Base-by-base conservation (phyloP, 2,113 vertebrate species). In the Leucosticte australis region DNA sequence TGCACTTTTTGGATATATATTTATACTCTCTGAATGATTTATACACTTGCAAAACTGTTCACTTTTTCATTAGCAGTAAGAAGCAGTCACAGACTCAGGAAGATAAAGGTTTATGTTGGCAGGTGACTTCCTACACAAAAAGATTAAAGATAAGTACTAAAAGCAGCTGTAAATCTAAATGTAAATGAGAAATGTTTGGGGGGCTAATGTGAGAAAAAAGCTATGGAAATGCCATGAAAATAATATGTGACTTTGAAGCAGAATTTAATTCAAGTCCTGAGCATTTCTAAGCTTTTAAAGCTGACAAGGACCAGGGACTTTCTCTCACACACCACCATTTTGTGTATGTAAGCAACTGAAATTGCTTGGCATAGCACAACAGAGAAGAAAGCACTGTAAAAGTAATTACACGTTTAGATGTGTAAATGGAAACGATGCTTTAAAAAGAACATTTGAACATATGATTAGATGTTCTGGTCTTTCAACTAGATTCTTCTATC, bases 341-440 rank as follows among this genome's bases (percentile, higher is more conserved):
- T 89, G 39, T 84, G 75, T 47, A 75, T 11, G 56, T 6, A 87
- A 84, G 62, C 92, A 93, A 84, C 53, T 35, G 77, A 77, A 95
- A 93, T 70, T 26, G 3, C 64, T 75, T 87, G 87, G 87, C 75
- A 82, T 22, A 42, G 71, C 5, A 15, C 0, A 60, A 39, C 35
- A 87, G 59, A 95, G 69, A 86, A 81, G 63, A 89, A 94, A 96
- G 86, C 73, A 46, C 86, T 92, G 74, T 62, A 75, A 69, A 95
- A 94, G 88, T 90, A 95, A 97, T 96, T 95, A 96, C n/a, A 96
- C 4, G 23, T 88, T 96, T 69, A 88, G 78, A 84, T 68, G 87
- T 89, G 82, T 55, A 96, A 94, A 96, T 92, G 82, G 83, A 92
- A 96, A 75, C 1, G 44, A 94, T 80, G 84, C 74, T 89, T 96